phyloP scores from a whole-genome alignment of 2,113 vertebrate genomes.

The Epinephelus moara region DNA sequence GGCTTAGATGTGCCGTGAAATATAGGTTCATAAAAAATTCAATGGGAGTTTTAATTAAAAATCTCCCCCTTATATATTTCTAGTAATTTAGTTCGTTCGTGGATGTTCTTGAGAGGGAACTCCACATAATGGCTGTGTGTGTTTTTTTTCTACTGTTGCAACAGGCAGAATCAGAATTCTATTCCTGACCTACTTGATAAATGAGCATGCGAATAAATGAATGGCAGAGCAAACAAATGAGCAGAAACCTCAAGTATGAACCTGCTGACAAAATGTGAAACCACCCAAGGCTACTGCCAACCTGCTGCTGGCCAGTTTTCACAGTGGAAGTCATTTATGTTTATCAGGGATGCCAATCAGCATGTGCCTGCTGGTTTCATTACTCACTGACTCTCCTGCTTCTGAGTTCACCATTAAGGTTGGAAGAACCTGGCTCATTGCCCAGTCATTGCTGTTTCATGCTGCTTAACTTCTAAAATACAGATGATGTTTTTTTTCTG shows the following conservation, averaged over 20 bases:
- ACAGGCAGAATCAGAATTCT: neutral
- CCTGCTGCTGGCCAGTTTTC: conserved; percentile 60
- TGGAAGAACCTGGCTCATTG: neutral
- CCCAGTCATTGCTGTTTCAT: conserved; percentile 13
- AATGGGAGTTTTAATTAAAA: conserved; percentile 63
- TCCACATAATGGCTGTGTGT: conserved; percentile 5
- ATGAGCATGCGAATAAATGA: conserved; percentile 38
- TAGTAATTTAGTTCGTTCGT: conserved; percentile 68
- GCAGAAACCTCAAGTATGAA: conserved; percentile 61
- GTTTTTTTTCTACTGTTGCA: neutral
- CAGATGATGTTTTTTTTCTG: neutral
- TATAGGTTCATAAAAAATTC: conserved; percentile 67
- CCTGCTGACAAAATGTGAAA: conserved; percentile 36
- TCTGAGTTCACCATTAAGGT: conserved; percentile 5
- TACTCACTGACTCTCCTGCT: conserved; percentile 13
- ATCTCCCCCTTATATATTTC: conserved; percentile 36
- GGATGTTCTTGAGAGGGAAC: conserved; percentile 37
- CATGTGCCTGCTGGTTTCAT: conserved; percentile 59
- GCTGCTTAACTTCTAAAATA: conserved; percentile 8
- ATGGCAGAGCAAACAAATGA: conserved; percentile 66
- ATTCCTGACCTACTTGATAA: conserved; percentile 30
- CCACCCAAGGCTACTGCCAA: conserved; percentile 39
- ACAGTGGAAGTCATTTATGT: conserved; percentile 78
- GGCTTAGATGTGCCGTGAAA: conserved; percentile 63
- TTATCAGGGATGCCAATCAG: conserved; percentile 81